Percentiles rank a stretch among this genome's conserved stretches.
Conservation (phyloP, 2,113 vertebrate species). For the Corythoichthys intestinalis region DNA sequence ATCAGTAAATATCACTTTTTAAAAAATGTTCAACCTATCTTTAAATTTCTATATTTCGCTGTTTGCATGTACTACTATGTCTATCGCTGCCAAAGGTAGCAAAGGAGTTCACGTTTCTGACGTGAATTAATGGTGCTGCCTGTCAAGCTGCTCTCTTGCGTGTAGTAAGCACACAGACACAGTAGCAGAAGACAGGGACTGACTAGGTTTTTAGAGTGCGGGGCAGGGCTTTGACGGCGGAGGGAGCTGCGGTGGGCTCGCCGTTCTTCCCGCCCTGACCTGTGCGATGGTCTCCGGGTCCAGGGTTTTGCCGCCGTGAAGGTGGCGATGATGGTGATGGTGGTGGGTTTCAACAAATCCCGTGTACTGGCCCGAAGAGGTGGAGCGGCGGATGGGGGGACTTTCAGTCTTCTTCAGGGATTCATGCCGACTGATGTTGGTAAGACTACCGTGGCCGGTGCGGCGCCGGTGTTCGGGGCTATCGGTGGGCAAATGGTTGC, state of each 20-base stretch:
- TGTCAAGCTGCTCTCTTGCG: conserved; percentile 46
- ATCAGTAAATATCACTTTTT: no score
- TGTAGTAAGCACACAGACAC: conserved; percentile 53
- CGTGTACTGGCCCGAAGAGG: conserved; percentile 92
- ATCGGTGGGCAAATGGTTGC: conserved; percentile 77
- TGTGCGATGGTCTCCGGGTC: conserved; percentile 98
- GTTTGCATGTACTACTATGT: no score
- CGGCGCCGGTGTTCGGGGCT: conserved; percentile 87
- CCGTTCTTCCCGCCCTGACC: conserved; percentile 79
- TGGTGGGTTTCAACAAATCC: conserved; percentile 77
- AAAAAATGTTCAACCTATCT: no score
- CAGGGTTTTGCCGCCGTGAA: conserved; percentile 77
- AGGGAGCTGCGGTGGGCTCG: conserved; percentile 64
- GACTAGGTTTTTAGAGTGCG: conserved; percentile 72
- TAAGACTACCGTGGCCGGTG: conserved; percentile 86
- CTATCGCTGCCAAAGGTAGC: no score
- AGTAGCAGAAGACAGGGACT: conserved; percentile 69
- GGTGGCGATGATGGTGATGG: conserved; percentile 24
- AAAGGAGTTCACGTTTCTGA: neutral
- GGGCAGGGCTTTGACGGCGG: conserved; percentile 70
- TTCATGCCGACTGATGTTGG: conserved; percentile 91
- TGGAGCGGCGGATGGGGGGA: conserved; percentile 92
- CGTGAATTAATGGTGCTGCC: conserved; percentile 46
- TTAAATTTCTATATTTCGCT: no score
- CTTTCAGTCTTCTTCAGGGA: conserved; percentile 93